Conservation (phyloP, 2,888 invertebrate species). For the Heliconius charithonia region DNA sequence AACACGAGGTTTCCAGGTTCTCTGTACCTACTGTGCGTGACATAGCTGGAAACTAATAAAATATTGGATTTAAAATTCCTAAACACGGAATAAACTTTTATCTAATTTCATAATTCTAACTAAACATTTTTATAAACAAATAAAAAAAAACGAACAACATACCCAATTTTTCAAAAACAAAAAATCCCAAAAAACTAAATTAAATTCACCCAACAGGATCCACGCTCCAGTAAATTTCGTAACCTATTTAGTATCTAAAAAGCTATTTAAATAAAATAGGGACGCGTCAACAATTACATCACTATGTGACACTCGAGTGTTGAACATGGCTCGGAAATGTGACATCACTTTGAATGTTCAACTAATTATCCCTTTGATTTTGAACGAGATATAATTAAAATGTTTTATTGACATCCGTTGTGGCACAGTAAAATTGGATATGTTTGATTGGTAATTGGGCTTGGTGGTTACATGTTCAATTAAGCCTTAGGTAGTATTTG, state of each 20-base stretch:
- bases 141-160: background rate
- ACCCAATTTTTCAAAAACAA: background rate
- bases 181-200: background rate
- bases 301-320: slow-evolving; percentile 23
- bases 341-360: slow-evolving; percentile 16
- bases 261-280: slow-evolving; percentile 19
- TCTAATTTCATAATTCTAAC: too few species aligned
- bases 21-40: background rate
- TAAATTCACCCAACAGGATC: background rate
- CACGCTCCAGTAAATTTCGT: background rate
- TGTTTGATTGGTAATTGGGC: too few species aligned
- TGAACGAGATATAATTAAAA: slow-evolving; percentile 18
- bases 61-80: too few species aligned
- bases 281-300: slow-evolving; percentile 9
- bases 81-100: too few species aligned
- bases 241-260: slow-evolving; percentile 8
- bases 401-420: too few species aligned
- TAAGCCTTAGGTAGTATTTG: too few species aligned
- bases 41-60: background rate
- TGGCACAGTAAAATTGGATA: too few species aligned
- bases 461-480: too few species aligned
- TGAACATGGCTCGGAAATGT: slow-evolving; percentile 24
- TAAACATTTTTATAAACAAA: too few species aligned
- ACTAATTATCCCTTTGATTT: slow-evolving; percentile 30
- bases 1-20: background rate